Evolutionary conservation across 1,140 invertebrate species (phyloP).

Genomic region (Drosophila auraria): DNA sequence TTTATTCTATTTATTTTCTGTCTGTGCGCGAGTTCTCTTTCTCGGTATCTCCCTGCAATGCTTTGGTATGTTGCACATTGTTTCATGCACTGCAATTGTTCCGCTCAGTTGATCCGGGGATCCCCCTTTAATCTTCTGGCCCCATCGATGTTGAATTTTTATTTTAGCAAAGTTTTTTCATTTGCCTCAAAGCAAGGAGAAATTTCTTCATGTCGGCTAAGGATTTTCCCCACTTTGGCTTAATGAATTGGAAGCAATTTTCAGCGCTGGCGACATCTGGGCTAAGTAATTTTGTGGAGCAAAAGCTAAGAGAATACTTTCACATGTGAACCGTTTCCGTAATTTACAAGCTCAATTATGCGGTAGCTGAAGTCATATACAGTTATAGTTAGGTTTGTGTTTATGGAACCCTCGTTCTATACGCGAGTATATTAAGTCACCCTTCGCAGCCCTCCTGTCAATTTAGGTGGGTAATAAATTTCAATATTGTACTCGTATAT

Average conservation of each 20-base stretch:
- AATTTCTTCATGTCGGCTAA: slow-evolving; percentile 26
- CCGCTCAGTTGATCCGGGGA: slow-evolving; percentile 66
- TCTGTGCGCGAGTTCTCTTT: not conserved
- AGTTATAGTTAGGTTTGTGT: slow-evolving; percentile 43
- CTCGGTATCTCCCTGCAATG: slow-evolving; percentile 4
- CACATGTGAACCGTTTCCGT: slow-evolving; percentile 17
- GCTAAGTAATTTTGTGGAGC: slow-evolving; percentile 41
- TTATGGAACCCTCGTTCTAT: slow-evolving; percentile 46
- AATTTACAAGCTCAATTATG: slow-evolving; percentile 66
- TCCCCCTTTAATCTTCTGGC: slow-evolving; percentile 28
- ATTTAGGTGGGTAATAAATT: slow-evolving; percentile 70
- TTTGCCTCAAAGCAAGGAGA: slow-evolving; percentile 37
- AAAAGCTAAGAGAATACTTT: slow-evolving; percentile 13
- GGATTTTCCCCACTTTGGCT: slow-evolving; percentile 38
- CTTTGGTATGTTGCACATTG: slow-evolving; percentile 70
- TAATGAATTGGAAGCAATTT: slow-evolving; percentile 69
- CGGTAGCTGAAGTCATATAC: slow-evolving; percentile 33
- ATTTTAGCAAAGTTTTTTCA: slow-evolving; percentile 66
- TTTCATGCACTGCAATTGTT: slow-evolving; percentile 74
- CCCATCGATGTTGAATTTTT: slow-evolving; percentile 34
- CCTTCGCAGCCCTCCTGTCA: slow-evolving; percentile 45
- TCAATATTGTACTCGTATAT: slow-evolving; percentile 53
- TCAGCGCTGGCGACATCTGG: slow-evolving; percentile 38
- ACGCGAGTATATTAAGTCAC: slow-evolving; percentile 7
- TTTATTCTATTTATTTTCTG: not conserved